Evolutionary conservation across 2,888 invertebrate species (phyloP), one percentile per base, ranked within the genome.

Genomic region (Adelognathus sp.): DNA sequence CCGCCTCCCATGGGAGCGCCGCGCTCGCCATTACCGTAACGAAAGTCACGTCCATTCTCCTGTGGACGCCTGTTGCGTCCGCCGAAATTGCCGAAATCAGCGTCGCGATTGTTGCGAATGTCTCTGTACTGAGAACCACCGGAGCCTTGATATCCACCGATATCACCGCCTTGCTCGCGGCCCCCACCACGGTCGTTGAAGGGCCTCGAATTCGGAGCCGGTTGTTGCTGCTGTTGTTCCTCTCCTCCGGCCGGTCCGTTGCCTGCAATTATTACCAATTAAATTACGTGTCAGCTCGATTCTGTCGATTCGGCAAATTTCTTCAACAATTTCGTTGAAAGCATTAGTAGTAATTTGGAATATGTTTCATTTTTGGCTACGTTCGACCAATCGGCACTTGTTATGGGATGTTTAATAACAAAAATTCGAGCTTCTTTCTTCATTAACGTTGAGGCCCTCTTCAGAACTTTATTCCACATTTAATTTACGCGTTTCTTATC

Each of bases 11-110:
- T 77, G 29, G 79, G 82, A n/a, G 82, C 80, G 39, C 75, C 75
- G 39, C 89, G 92, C 86, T 92, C 89, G 61, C 82, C 63, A 64
- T 83, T 87, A 21, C 86, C 11, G 52, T 86, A 89, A 80, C 92
- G 92, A 81, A 73, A 88, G 46, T 90, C 88, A 31, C 92, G 91
- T 72, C 92, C 93, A 89, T 93, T 93, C 82, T 92, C 93, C 80
- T 91, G 92, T 66, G 87, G 86, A 70, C 93, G 92, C 79, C 92
- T 89, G 64, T 91, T 92, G 56, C 92, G 90, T 36, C 92, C 91
- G 64, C 92, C 92, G 56, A 93, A 92, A 80, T 91, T 92, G 3
- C 92, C 91, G 21, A 92, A 90, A 76, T 90, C 90, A 29, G 85
- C 86, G 77, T 89, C 88, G n/a, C 88, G 87, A 60, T 87, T 84